Percentiles rank a stretch among this genome's conserved stretches.
These are phyloP conservation scores for Oreochromis niloticus DNA, from an alignment of 2,113 vertebrate genomes.

Conservation along the genomic window DNA sequence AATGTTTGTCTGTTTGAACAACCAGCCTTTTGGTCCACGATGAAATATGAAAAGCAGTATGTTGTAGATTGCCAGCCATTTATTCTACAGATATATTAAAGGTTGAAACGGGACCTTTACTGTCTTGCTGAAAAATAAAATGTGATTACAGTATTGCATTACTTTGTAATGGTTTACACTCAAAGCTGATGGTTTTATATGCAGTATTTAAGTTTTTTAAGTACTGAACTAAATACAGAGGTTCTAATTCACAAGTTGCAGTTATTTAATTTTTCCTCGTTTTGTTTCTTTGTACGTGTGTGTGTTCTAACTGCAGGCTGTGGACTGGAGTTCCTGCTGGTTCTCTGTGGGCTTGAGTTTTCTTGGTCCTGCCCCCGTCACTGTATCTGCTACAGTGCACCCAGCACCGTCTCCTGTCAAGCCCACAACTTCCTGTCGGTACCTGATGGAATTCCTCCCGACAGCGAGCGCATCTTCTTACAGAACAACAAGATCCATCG, in stretches of 20 bases:
- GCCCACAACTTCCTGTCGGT: conserved; percentile 91
- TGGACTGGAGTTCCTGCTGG: conserved; percentile 87
- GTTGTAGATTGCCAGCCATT: background rate
- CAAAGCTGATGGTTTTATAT: background rate
- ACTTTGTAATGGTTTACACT: background rate
- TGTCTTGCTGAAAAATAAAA: background rate
- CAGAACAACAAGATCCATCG: conserved; percentile 96
- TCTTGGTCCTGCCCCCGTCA: conserved; percentile 85
- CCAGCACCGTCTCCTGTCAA: conserved; percentile 97
- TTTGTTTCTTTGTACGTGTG: background rate
- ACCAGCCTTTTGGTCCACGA: background rate
- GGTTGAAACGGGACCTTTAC: background rate
- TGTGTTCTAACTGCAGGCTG: conserved; percentile 71
- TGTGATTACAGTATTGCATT: background rate
- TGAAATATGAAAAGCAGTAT: background rate
- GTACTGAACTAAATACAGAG: background rate
- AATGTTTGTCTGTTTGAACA: background rate
- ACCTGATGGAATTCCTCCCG: conserved; percentile 89
- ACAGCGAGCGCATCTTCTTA: conserved; percentile 95
- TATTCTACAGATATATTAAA: background rate
- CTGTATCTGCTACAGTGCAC: conserved; percentile 94
- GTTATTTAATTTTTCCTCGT: background rate
- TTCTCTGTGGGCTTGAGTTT: conserved; percentile 84
- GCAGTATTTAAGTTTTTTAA: background rate
- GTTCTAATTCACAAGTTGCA: background rate